These are phyloP conservation scores for Hymenopus coronatus DNA, from an alignment of 2,888 invertebrate genomes.

Conservation along the genomic window DNA sequence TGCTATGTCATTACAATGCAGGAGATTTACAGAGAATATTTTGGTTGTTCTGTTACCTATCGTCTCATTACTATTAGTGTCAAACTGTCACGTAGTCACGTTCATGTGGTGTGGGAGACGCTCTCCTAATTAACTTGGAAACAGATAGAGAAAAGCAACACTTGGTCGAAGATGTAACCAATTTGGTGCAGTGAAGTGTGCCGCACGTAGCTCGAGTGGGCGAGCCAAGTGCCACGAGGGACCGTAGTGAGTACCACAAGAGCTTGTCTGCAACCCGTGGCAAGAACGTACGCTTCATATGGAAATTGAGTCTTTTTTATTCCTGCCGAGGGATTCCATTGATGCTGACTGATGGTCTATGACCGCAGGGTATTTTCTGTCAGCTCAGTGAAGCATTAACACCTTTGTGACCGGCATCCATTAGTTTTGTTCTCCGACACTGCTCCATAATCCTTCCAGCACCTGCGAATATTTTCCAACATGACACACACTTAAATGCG, in stretches of 20 bases:
- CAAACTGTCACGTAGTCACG: neutral
- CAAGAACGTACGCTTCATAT: neutral
- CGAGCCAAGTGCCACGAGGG: neutral
- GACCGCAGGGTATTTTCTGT: neutral
- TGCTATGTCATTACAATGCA: too few species aligned
- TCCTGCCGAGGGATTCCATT: neutral
- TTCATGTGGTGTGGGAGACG: neutral
- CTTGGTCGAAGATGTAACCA: neutral
- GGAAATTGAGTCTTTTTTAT: neutral
- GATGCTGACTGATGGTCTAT: neutral
- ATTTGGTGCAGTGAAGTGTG: neutral
- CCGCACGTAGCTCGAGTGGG: neutral
- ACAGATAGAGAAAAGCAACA: neutral
- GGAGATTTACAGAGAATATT: too few species aligned
- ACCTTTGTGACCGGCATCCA: neutral
- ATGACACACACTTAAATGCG: too few species aligned
- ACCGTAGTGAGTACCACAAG: neutral
- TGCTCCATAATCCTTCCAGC: neutral
- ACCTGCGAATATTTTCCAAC: too few species aligned
- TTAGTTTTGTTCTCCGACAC: neutral
- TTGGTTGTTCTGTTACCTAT: too few species aligned
- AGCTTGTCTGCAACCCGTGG: neutral
- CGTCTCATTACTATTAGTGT: too few species aligned
- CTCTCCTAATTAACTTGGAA: neutral
- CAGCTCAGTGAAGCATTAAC: neutral